A percentile compares a stretch with the other conserved stretches of the same genome.
Conservation (phyloP, 2,113 vertebrate genomes). For the Crotophaga sulcirostris region DNA sequence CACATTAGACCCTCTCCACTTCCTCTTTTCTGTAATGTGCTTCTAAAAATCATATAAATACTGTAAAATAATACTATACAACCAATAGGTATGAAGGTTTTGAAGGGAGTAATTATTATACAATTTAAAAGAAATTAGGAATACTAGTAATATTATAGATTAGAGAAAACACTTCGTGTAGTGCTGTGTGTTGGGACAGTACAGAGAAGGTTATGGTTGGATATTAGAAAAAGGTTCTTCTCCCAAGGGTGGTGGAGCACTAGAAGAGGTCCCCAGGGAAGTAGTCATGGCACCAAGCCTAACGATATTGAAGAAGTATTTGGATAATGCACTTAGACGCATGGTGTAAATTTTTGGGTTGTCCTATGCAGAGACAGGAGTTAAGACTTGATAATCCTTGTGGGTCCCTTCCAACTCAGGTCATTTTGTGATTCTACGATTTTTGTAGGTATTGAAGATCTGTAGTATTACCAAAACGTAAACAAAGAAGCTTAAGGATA, state of each 20-base stretch:
- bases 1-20: background rate
- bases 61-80: background rate
- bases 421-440: too few relatives aligned
- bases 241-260: too few relatives aligned
- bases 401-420: too few relatives aligned
- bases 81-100: background rate
- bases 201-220: background rate
- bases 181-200: background rate
- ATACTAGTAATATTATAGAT: background rate
- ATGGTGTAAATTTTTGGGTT: too few relatives aligned
- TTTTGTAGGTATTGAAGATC: background rate
- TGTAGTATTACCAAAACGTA: background rate
- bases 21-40: background rate
- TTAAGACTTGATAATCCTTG: too few relatives aligned
- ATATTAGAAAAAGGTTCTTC: too few relatives aligned
- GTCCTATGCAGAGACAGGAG: too few relatives aligned
- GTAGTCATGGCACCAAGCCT: too few relatives aligned
- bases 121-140: background rate
- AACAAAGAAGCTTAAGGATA: background rate
- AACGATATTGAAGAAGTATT: too few relatives aligned
- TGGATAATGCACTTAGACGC: too few relatives aligned
- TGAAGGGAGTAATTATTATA: background rate
- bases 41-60: background rate
- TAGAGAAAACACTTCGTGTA: background rate
- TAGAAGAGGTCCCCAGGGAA: too few relatives aligned